phyloP scores from a whole-genome alignment of 2,888 invertebrate species.

The Scaptomyza polygonia region DNA sequence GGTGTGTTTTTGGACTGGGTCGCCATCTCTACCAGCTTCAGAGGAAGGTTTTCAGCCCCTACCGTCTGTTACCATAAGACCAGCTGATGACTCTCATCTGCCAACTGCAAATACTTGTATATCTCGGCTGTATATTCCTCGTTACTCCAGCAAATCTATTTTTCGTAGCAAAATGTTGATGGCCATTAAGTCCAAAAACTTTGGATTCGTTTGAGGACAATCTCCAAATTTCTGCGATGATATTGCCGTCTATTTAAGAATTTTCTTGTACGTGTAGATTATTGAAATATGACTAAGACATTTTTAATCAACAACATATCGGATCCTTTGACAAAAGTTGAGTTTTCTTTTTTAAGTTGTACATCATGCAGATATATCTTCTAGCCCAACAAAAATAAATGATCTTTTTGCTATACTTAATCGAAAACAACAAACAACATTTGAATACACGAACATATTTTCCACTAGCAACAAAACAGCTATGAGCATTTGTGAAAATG shows the following conservation, averaged over 20 bases:
- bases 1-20: slow-evolving; percentile 99
- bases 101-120: slow-evolving; percentile 99
- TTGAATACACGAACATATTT: background rate
- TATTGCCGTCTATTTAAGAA: slow-evolving; percentile 26
- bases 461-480: background rate
- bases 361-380: background rate
- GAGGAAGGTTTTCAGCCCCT: slow-evolving; percentile 99
- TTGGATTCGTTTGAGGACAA: slow-evolving; percentile 95
- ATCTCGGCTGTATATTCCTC: slow-evolving; percentile 98
- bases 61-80: slow-evolving; percentile 98
- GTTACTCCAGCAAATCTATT: slow-evolving; percentile 96
- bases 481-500: background rate
- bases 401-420: background rate
- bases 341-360: background rate
- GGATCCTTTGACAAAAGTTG: background rate
- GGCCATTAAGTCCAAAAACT: slow-evolving; percentile 99
- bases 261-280: slow-evolving; percentile 41
- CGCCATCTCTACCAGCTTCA: slow-evolving; percentile 98
- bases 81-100: slow-evolving; percentile 98
- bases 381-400: background rate
- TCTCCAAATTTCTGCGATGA: slow-evolving; percentile 10
- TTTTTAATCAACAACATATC: slow-evolving; percentile 42
- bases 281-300: slow-evolving; percentile 38
- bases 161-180: slow-evolving; percentile 97
- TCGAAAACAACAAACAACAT: background rate